Conservation (phyloP, 2,797 vertebrate species). For the Lycodopsis pacificus region DNA sequence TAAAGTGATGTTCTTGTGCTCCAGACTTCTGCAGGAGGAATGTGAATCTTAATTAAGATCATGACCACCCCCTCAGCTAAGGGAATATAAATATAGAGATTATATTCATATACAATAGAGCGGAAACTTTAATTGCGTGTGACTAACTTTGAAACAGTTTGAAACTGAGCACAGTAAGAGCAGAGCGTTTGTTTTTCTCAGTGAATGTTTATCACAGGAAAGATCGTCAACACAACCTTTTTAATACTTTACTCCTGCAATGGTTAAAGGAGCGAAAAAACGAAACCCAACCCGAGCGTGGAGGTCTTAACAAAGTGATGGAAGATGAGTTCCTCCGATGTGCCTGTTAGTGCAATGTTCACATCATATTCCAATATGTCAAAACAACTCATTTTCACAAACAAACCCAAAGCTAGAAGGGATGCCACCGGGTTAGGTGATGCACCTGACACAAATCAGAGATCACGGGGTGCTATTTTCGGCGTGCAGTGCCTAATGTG, state of each 20-base stretch:
- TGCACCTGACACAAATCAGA: slow-evolving; percentile 4
- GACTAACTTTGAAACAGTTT: neutral
- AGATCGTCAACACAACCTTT: neutral
- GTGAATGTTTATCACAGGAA: neutral
- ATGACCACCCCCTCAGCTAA: neutral
- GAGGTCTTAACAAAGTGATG: neutral
- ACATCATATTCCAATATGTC: neutral
- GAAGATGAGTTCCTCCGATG: neutral
- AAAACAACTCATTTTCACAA: neutral
- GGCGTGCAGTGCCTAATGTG: neutral
- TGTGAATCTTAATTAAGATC: neutral
- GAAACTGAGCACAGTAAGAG: neutral
- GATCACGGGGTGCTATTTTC: neutral
- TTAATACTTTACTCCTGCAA: neutral
- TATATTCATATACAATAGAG: neutral
- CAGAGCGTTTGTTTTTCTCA: neutral
- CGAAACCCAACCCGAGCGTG: rapidly evolving
- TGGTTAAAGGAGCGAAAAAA: neutral
- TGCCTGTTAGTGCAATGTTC: neutral
- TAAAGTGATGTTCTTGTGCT: neutral
- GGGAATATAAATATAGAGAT: neutral
- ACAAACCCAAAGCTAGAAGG: neutral
- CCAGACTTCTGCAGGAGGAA: neutral
- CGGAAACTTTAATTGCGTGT: neutral
- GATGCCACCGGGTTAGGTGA: neutral